Evolutionary conservation across 1,140 invertebrate species (phyloP), one percentile per base, ranked within the genome.

Genomic region (Littorina saxatilis): DNA sequence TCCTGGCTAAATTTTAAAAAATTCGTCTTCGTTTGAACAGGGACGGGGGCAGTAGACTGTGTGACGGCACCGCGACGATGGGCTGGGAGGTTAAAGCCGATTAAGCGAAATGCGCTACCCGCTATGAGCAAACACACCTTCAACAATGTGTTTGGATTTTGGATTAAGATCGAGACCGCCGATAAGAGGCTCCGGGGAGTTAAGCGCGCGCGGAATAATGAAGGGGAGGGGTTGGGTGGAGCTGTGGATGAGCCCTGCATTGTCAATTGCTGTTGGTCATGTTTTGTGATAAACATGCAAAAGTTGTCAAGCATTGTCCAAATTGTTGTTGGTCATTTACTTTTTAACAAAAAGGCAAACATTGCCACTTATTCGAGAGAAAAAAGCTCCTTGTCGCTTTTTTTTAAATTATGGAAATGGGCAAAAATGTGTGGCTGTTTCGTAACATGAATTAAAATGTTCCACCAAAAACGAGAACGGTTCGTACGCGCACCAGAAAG

Each of bases 71-170:
- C 27, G 7, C 9, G 58, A 7, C 58, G 20, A 29, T 29, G 58
- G 20, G 58, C 20, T 29, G 27, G 58, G 27, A 61, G 58, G 27
- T 7, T 29, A 61, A 61, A 61, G 58, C 58, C 58, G 58, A 61
- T 61, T 61, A 61, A 11, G 58, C 20, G 58, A 61, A 61, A 61
- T 61, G 27, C n/a, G 58, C 58, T 61, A 23, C 58, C 58, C 58
- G 58, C 58, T n/a, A 61, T 29, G 58, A 29, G 58, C 58, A 61
- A 61, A 61, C 58, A 61, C 58, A 7, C 58, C 58, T 61, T 61
- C 58, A 61, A 61, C 9, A 61, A n/a, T 61, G 58, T 61, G 58
- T 61, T 61, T 61, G 27, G n/a, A 61, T 61, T 61, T 11, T 61
- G 58, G 58, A 23, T 61, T 61, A 61, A 61, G 58, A 61, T 61